These are phyloP conservation scores for Echinops telfairi DNA, from an alignment of 2,113 vertebrate species.

Conservation along the genomic window DNA sequence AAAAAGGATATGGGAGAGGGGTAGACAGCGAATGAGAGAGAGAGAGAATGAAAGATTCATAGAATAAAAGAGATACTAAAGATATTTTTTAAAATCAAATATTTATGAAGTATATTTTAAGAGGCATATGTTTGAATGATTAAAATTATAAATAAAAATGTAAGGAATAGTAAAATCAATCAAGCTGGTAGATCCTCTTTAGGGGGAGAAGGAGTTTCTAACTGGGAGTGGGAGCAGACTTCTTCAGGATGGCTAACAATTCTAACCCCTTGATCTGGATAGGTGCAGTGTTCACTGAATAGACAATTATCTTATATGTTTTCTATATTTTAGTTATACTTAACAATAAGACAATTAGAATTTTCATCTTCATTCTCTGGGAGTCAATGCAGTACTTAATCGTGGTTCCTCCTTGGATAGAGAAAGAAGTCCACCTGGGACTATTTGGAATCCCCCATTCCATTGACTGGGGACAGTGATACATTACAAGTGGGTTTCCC, in stretches of 20 bases:
- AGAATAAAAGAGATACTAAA: background rate
- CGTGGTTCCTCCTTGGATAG: background rate
- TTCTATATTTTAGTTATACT: background rate
- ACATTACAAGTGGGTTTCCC: background rate
- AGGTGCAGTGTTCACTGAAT: background rate
- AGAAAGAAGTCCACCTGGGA: too few relatives aligned
- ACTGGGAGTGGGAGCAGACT: background rate
- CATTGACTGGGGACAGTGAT: background rate
- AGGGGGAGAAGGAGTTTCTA: accelerated
- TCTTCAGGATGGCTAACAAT: background rate
- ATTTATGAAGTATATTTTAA: constrained; percentile 30
- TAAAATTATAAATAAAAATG: background rate
- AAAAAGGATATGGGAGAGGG: accelerated
- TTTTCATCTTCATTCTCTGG: background rate
- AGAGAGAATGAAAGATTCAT: background rate
- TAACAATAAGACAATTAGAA: background rate
- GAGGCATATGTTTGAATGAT: background rate
- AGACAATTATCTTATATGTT: background rate
- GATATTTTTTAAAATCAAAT: background rate
- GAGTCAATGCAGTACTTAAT: accelerated
- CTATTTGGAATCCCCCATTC: background rate
- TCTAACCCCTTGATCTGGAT: background rate
- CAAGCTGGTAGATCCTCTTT: background rate
- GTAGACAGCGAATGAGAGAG: background rate
- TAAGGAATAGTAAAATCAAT: background rate